phyloP scores from a whole-genome alignment of 2,888 invertebrate genomes.

The Stenodera caucasica region DNA sequence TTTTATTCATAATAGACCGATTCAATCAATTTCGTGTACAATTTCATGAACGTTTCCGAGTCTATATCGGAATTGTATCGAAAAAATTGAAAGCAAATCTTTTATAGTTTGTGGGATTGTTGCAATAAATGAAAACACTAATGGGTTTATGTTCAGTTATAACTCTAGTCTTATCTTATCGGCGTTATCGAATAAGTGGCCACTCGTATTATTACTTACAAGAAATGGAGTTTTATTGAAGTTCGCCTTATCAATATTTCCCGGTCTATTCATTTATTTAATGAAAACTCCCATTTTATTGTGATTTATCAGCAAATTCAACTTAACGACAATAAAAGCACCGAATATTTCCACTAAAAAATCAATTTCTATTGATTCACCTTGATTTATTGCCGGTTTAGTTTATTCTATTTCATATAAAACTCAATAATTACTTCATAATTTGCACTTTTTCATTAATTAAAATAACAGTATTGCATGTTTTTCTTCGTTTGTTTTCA shows the following conservation, averaged over 20 bases:
- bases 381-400: not conserved
- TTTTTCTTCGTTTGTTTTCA: not conserved
- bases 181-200: slow-evolving; percentile 4
- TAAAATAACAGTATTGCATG: not conserved
- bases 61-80: not conserved
- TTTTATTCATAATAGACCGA: not conserved
- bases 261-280: not conserved
- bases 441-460: not conserved
- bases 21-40: not conserved
- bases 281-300: not conserved
- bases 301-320: not conserved
- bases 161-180: slow-evolving; percentile 2
- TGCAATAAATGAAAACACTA: slow-evolving; percentile 8
- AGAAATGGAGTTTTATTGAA: not conserved
- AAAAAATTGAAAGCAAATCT: not conserved
- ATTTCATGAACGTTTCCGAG: not conserved
- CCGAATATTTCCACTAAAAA: not conserved
- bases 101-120: not conserved
- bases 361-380: not conserved
- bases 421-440: not conserved
- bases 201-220: not conserved
- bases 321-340: not conserved
- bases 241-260: not conserved
- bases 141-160: slow-evolving; percentile 7
- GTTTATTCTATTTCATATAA: not conserved